Evolutionary conservation across 2,113 vertebrate genomes (phyloP), one percentile per base, ranked within the genome.

Genomic region (Silurus glanis): DNA sequence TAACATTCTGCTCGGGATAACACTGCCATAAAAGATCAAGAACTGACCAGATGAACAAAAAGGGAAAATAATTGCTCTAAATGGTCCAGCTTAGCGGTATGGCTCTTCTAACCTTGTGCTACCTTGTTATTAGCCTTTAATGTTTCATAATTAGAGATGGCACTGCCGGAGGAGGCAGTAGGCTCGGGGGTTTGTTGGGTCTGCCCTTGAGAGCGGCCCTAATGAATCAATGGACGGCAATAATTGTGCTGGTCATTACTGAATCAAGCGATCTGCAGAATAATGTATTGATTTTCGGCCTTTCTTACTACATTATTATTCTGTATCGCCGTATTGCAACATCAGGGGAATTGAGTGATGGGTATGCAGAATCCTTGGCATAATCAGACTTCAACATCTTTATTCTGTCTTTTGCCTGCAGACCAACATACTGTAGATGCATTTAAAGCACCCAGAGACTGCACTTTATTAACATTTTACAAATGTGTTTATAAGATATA

Each of bases 261-360:
- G 93, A 95, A 95, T 95, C 94, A 95, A 94, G 93, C 91, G 94
- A 96, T 95, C 95, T 94, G 94, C 94, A 93, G 93, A 95, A 95
- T 95, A 95, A 96, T 95, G 92, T 94, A 96, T 96, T 94, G 94
- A 96, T 96, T 95, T 95, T 94, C 90, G 90, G 91, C 92, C 93
- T 94, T 95, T 94, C 93, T 92, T 94, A 93, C 93, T 93, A 94
- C 94, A 95, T 95, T 94, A 94, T 95, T 94, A 95, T 95, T 95
- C 93, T 87, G 93, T 95, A 94, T 94, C 91, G 91, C 93, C 93
- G 91, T 94, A 94, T 94, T 95, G 94, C 94, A 94, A 93, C 93
- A 95, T 95, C 94, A 95, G 94, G 93, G 92, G 92, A 95, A 92
- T 88, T 85, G 83, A 85, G 91, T 94, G 93, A 95, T 94, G 93